These are phyloP conservation scores for Engystomops pustulosus DNA, from an alignment of 2,113 vertebrate species.

Conservation along the genomic window DNA sequence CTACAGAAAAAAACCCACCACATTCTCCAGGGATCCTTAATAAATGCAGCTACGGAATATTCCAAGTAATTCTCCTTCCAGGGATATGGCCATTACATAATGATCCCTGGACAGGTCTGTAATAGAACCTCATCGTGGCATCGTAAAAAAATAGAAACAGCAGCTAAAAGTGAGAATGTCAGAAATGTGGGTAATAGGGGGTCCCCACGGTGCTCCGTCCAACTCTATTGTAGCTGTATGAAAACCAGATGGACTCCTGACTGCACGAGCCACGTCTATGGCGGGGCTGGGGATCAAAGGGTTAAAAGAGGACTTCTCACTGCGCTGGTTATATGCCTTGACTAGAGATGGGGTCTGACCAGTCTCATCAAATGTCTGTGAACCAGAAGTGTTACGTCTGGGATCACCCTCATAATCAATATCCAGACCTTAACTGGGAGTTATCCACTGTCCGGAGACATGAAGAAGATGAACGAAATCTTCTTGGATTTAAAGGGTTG, in stretches of 20 bases:
- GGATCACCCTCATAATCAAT: background rate
- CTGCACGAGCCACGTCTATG: background rate
- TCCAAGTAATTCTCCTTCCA: background rate
- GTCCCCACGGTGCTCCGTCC: background rate
- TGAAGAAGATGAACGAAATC: background rate
- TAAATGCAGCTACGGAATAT: background rate
- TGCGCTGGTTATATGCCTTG: background rate
- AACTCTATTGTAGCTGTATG: slow-evolving; percentile 5
- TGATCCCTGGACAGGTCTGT: background rate
- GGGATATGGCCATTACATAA: background rate
- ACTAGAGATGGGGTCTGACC: background rate
- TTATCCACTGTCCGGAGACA: background rate
- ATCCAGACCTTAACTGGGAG: background rate
- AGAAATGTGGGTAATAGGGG: slow-evolving; percentile 27
- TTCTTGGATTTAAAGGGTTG: no score
- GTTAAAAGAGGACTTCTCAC: background rate
- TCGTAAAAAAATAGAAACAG: slow-evolving; percentile 21
- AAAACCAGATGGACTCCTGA: slow-evolving; percentile 7
- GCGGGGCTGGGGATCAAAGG: background rate
- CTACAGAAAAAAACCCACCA: background rate
- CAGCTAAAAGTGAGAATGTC: slow-evolving; percentile 33
- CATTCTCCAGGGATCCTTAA: background rate
- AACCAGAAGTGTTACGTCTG: background rate
- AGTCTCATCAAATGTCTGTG: background rate
- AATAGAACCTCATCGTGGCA: background rate